These are phyloP conservation scores for Anisognathus igniventris DNA, from an alignment of 2,797 vertebrate species.

Conservation along the genomic window DNA sequence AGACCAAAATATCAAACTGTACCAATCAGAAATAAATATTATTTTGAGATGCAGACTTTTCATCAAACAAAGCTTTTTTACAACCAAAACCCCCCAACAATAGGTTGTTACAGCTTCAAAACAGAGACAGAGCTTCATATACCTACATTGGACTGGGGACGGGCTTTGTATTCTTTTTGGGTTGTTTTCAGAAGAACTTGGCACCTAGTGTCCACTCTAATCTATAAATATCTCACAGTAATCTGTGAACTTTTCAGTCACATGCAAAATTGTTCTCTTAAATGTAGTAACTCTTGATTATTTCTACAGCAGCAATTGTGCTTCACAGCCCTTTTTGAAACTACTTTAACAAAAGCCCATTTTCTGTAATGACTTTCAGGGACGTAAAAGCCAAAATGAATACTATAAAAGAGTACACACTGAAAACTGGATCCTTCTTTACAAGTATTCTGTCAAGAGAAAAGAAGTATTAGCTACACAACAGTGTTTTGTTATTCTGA, in stretches of 20 bases:
- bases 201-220: neutral
- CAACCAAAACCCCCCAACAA: rapidly evolving
- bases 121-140: neutral
- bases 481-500: neutral
- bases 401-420: neutral
- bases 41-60: neutral
- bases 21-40: neutral
- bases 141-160: rapidly evolving
- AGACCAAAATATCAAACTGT: neutral
- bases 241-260: neutral
- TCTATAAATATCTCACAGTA: neutral
- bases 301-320: neutral
- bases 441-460: neutral
- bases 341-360: neutral
- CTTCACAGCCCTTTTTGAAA: neutral
- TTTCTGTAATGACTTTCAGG: neutral
- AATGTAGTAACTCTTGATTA: neutral
- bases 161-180: neutral
- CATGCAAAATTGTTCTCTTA: neutral
- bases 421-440: neutral
- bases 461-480: neutral
- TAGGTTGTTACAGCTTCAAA: neutral
- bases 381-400: neutral
- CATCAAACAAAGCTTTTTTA: neutral
- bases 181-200: neutral